phyloP scores from a whole-genome alignment of 2,113 vertebrate species.

The Mobula hypostoma region DNA sequence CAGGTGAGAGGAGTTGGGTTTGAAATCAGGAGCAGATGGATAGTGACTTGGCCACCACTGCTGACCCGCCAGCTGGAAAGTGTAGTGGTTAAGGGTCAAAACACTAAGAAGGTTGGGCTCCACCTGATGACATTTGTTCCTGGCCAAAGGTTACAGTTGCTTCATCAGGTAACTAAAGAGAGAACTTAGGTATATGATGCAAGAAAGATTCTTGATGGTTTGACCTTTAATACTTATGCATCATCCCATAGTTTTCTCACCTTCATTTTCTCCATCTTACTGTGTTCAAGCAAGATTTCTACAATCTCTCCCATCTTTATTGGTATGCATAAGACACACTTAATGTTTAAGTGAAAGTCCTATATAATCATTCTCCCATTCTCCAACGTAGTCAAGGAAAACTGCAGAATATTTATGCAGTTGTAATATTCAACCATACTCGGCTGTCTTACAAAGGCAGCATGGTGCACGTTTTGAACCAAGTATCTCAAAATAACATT shows the following conservation, averaged over 20 bases:
- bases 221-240: neutral
- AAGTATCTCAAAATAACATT: neutral
- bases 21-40: too few relatives aligned
- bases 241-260: neutral
- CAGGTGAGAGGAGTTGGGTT: too few relatives aligned
- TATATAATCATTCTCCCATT: neutral
- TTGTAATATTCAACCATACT: neutral
- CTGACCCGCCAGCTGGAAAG: too few relatives aligned
- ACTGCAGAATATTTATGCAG: neutral
- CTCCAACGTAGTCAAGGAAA: constrained; percentile 14
- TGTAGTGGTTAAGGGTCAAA: too few relatives aligned
- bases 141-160: too few relatives aligned
- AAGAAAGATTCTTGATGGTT: too few relatives aligned
- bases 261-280: neutral
- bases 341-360: neutral
- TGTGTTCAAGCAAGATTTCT: neutral
- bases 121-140: too few relatives aligned
- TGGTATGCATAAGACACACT: neutral
- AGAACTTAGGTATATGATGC: too few relatives aligned
- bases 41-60: too few relatives aligned
- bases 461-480: neutral
- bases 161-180: too few relatives aligned
- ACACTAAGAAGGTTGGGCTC: too few relatives aligned
- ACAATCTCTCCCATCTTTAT: neutral
- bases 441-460: neutral